Evolutionary conservation across 2,888 invertebrate species (phyloP), one percentile per base, ranked within the genome.

Genomic region (Philopedon plagiatum): DNA sequence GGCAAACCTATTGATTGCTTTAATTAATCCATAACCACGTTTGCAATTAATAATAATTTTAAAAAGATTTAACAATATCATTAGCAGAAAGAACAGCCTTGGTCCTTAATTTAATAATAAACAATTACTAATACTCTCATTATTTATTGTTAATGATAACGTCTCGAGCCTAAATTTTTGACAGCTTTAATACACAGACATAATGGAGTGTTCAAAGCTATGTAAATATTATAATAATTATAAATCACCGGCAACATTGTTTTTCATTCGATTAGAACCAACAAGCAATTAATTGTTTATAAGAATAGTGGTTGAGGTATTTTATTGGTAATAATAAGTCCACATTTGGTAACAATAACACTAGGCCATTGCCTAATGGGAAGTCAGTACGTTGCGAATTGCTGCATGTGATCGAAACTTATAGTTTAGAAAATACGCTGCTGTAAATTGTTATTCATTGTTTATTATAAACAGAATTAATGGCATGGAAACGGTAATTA

Each of bases 311-410:
- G 32, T 34, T n/a, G 5, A 46, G 13, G 15, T 9, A 15, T 39
- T 58, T 58, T 58, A 61, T 41, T 46, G 21, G 44, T 19, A 44
- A 32, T 46, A 61, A 61, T 46, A 61, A 61, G 11, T 61, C 61
- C 21, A 18, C 1, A 46, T 61, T 61, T 46, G 61, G 61, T 46
- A 61, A 46, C 61, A 46, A 61, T 61, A 46, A 61, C 23, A 61
- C 29, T 29, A 13, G n/a, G 5, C 9, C 4, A 11, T 61, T 61
- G 26, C 44, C 46, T 61, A 61, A 61, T 32, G 46, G 61, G 61
- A 61, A 61, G 46, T 46, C n/a, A 57, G 37, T 9, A 1, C 21
- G 9, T 58, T 58, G 41, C 58, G 26, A 58, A 54, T 54, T 9
- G 51, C 7, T 54, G 51, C 51, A 54, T 54, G 51, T 29, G 51